Percentiles rank a stretch among this genome's conserved stretches.
Evolutionary conservation across 2,797 vertebrate genomes (phyloP).

Genomic region (Tokudaia muenninki): DNA sequence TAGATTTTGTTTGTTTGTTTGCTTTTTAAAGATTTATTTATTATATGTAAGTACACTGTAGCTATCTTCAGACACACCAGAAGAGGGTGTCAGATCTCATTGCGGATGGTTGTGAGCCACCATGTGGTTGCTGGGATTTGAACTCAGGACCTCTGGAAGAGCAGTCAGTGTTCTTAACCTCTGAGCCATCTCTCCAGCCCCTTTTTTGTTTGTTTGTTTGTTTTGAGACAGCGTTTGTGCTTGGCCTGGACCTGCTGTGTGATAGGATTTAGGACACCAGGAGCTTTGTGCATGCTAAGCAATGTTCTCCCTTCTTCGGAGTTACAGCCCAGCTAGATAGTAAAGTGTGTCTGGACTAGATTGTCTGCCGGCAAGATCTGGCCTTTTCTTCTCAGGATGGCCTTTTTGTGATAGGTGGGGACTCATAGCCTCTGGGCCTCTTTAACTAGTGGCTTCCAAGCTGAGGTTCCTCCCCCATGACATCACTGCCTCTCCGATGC

Average conservation of each 20-base stretch:
- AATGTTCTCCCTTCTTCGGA: neutral
- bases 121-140: too few species aligned
- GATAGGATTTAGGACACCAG: neutral
- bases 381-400: neutral
- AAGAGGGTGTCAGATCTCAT: too few species aligned
- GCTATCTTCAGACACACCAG: too few species aligned
- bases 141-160: too few species aligned
- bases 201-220: too few species aligned
- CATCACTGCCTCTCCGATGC: neutral
- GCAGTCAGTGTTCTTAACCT: too few species aligned
- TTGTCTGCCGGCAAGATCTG: neutral
- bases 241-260: neutral
- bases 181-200: too few species aligned
- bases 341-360: neutral
- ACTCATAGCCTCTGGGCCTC: neutral
- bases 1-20: neutral
- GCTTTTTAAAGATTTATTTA: neutral
- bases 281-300: neutral
- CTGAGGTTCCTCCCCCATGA: neutral
- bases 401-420: neutral
- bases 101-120: too few species aligned
- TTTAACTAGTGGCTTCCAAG: neutral
- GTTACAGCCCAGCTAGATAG: neutral
- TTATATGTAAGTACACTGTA: too few species aligned
- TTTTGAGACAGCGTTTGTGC: neutral